Evolutionary conservation across 2,888 invertebrate genomes (phyloP).

Genomic region (Aphidius colemani): DNA sequence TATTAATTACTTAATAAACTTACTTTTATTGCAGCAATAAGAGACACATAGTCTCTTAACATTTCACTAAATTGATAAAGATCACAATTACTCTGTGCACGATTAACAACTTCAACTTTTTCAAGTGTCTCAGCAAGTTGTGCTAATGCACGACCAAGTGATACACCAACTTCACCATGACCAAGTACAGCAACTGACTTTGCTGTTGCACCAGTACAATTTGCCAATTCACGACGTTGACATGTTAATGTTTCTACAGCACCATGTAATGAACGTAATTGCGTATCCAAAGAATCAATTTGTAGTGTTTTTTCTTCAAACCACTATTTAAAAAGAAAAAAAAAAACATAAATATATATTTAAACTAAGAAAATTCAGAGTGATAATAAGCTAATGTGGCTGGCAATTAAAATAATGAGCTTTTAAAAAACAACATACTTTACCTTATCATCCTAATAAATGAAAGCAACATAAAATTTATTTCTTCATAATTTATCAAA

Average conservation of each 20-base stretch:
- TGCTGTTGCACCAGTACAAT: constrained; percentile 81
- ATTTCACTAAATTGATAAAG: constrained; percentile 93
- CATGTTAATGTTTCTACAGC: constrained; percentile 87
- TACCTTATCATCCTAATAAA: constrained; percentile 44
- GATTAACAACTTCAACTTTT: constrained; percentile 83
- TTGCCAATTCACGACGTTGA: constrained; percentile 83
- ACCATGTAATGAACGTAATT: constrained; percentile 82
- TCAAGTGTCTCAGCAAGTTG: constrained; percentile 78
- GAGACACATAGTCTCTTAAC: constrained; percentile 90
- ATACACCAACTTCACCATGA: constrained; percentile 90
- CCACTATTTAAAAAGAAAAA: constrained; percentile 72
- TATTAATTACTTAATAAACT: too few relatives aligned
- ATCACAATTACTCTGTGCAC: constrained; percentile 94
- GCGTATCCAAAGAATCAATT: constrained; percentile 87
- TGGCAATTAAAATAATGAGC: constrained; percentile 4
- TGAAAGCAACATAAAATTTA: constrained; percentile 47
- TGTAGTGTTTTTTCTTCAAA: constrained; percentile 95
- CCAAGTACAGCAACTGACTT: constrained; percentile 88
- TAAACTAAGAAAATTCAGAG: background rate
- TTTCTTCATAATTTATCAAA: constrained; percentile 23
- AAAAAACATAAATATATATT: background rate
- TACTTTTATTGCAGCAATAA: constrained; percentile 89
- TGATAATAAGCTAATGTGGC: background rate
- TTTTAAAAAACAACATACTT: constrained; percentile 40
- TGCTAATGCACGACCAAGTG: constrained; percentile 85